These are phyloP conservation scores for Poeciliopsis paucimaculata DNA, from an alignment of 2,797 vertebrate species.

Conservation along the genomic window DNA sequence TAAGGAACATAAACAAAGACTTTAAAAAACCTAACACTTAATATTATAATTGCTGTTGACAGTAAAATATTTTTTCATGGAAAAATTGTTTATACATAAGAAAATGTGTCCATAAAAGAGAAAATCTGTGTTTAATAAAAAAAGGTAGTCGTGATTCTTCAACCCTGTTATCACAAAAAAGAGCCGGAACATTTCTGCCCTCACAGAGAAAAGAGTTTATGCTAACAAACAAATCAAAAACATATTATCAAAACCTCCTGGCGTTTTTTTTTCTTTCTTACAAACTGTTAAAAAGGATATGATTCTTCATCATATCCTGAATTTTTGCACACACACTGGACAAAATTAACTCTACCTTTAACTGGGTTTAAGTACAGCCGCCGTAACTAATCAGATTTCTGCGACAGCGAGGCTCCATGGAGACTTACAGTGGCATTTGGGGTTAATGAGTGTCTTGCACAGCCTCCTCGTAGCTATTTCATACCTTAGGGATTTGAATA, in stretches of 20 bases:
- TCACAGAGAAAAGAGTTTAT: not conserved
- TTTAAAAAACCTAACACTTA: not conserved
- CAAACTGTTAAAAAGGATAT: slow-evolving; percentile 29
- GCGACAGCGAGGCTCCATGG: slow-evolving; percentile 64
- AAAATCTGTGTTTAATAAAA: not conserved
- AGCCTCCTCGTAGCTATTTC: slow-evolving; percentile 75
- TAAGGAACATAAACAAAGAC: not conserved
- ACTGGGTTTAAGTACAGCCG: slow-evolving; percentile 75
- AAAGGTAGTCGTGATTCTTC: not conserved
- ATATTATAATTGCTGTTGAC: not conserved
- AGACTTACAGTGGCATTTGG: slow-evolving; percentile 74
- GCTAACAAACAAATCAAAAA: not conserved
- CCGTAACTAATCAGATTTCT: slow-evolving; percentile 77
- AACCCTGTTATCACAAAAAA: no score
- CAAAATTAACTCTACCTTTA: slow-evolving; percentile 74
- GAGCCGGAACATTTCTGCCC: no score
- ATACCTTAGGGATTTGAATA: slow-evolving; percentile 82
- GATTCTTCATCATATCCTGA: slow-evolving; percentile 30
- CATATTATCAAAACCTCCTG: not conserved
- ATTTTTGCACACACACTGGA: slow-evolving; percentile 44
- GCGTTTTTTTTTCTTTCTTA: not conserved
- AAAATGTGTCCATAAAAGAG: not conserved
- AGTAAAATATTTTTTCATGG: not conserved
- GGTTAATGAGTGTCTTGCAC: slow-evolving; percentile 81
- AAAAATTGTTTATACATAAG: not conserved